Base-by-base conservation (phyloP, 2,888 invertebrate species). In the Bombylius discolor region DNA sequence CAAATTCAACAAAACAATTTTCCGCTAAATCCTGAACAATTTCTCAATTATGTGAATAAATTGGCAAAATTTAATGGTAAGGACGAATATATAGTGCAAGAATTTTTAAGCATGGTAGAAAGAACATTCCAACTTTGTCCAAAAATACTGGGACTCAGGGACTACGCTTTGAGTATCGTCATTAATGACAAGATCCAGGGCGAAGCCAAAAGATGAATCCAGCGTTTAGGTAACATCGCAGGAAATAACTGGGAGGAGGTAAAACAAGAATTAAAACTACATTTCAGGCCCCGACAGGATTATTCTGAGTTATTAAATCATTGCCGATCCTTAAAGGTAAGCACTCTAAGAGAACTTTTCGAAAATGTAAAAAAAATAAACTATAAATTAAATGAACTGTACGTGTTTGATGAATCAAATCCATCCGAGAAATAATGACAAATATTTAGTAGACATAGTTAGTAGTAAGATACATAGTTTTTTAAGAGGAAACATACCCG, bases 391-490 rank as follows among this genome's bases (percentile, higher is more conserved):
- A 49, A 54, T 23, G 46, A 54, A 34, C 34, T 49, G 23, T 53
- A 42, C 8, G 53, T 44, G 32, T 53, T 53, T n/a, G 53, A 53
- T 31, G 49, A 49, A 44, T 14, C n/a, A 7, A 55, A 23, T 23
- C 23, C 23, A 23, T 23, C 23, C 23, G 23, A 23, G 23, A 23
- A 55, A 50, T 53, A 49, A 49, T 33, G 49, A 53, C 33, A 53
- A 53, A 32, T 53, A 53, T 23, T 12, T 53, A 49, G 53, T 53
- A 42, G 53, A 53, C n/a, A 53, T 53, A 44, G 42, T 53, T 33
- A 53, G 44, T 49, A 33, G 45, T 44, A 55, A 50, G 46, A 46
- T 55, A 13, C 54, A 55, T 45, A 14, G 8, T 34, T 54, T 54
- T 45, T 3, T 54, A 49, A 31, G 49, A 45, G 54, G 54, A 14